Evolutionary conservation across 2,797 vertebrate species (phyloP).

Genomic region (Apogon hyalosoma): DNA sequence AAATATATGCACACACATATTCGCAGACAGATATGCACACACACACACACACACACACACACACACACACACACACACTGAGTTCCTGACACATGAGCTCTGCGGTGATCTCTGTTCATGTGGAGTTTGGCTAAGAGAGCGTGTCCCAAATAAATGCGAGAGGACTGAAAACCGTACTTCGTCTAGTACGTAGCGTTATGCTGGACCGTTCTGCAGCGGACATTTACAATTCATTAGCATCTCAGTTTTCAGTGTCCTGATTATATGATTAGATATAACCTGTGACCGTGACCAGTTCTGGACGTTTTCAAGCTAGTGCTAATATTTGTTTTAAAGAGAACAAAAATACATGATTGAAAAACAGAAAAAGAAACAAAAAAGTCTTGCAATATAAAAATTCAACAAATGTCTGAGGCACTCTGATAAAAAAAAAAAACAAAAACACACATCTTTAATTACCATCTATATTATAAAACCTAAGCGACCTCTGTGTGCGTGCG

Average conservation of each 20-base stretch:
- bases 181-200: slow-evolving; percentile 19
- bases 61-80: slow-evolving; percentile 27
- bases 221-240: slow-evolving; percentile 26
- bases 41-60: slow-evolving; percentile 20
- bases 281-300: background rate
- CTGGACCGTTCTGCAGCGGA: slow-evolving; percentile 12
- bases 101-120: slow-evolving; percentile 49
- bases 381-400: no score
- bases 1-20: slow-evolving; percentile 21
- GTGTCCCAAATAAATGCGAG: slow-evolving; percentile 50
- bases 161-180: slow-evolving; percentile 35
- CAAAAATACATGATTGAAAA: no score
- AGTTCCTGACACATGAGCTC: slow-evolving; percentile 53
- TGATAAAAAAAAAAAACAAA: no score
- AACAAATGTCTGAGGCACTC: no score
- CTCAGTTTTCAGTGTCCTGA: slow-evolving; percentile 8
- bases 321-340: background rate
- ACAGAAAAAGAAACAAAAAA: no score
- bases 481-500: no score
- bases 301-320: background rate
- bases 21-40: slow-evolving; percentile 20
- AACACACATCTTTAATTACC: no score
- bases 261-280: background rate
- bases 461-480: no score
- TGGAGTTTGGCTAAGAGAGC: slow-evolving; percentile 50